Evolutionary conservation across 2,113 vertebrate species (phyloP), one percentile per base, ranked within the genome.

Genomic region (Macaca mulatta): DNA sequence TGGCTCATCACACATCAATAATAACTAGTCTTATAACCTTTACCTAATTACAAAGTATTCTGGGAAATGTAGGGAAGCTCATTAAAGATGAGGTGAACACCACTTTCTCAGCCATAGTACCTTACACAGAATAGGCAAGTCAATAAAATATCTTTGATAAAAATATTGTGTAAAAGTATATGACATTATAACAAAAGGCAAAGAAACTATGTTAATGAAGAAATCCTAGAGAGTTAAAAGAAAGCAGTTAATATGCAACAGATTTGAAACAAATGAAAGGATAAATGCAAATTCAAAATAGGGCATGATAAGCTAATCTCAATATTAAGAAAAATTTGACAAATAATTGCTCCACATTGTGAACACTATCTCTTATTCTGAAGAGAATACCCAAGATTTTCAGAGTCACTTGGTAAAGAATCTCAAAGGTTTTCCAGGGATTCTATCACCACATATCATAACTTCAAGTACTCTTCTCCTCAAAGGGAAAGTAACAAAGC

Each of bases 401-500:
- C 50, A 93, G 5, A 91, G 38, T 45, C 97, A 93, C 5, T 14
- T 97, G 12, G 32, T 92, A 92, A 83, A 64, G 13, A 94, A 52
- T 93, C 30, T 97, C 83, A 57, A 12, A 97, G 95, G 72, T 77
- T 97, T 94, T 94, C 1, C 6, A 87, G 83, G 90, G 25, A 81
- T 96, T 97, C 89, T 82, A 77, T 95, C 94, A 94, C 45, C 93
- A 4, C 86, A 17, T 77, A 72, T 74, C 82, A 40, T 45, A 96
- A 23, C 16, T 95, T 78, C 52, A 96, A 90, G 59, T 89, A 88
- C 11, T 48, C 57, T 95, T 97, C 83, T 96, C 17, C 25, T 87
- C 40, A 11, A 94, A 81, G 74, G 70, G n/a, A 96, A 93, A 96
- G 82, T 86, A 90, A 96, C 45, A 70, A 97, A 98, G 74, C 87